Conservation (phyloP, 2,113 vertebrate genomes). For the Cheilinus undulatus region DNA sequence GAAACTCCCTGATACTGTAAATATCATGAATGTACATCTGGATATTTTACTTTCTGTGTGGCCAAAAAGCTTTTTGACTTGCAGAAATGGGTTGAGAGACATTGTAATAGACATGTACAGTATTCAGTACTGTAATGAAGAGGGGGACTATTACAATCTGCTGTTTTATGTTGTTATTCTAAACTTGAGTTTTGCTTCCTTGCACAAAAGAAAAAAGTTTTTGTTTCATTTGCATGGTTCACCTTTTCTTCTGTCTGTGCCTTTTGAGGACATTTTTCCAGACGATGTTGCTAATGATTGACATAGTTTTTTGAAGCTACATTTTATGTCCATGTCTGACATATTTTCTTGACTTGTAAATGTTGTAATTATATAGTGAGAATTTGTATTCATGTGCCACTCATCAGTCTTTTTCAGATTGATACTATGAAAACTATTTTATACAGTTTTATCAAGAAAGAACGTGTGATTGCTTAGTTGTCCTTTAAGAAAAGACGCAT, state of each 20-base stretch:
- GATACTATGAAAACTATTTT: constrained; percentile 71
- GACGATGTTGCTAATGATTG: constrained; percentile 60
- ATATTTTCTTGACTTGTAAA: constrained; percentile 83
- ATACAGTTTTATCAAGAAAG: constrained; percentile 69
- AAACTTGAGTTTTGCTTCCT: constrained; percentile 84
- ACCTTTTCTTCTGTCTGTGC: constrained; percentile 85
- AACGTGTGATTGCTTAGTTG: constrained; percentile 49
- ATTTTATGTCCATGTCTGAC: constrained; percentile 65
- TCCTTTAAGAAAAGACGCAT: constrained; percentile 37
- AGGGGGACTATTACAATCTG: constrained; percentile 62
- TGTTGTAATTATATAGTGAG: constrained; percentile 83
- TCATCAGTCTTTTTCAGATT: constrained; percentile 74
- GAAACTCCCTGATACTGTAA: constrained; percentile 68
- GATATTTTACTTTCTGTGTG: constrained; percentile 53
- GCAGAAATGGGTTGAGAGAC: constrained; percentile 30
- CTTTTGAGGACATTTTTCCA: constrained; percentile 79
- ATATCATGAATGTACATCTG: constrained; percentile 78
- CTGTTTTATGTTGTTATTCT: constrained; percentile 72
- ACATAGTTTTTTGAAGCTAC: constrained; percentile 53
- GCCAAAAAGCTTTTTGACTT: constrained; percentile 51
- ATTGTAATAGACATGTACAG: constrained; percentile 53
- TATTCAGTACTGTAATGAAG: constrained; percentile 66
- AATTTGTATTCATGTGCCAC: constrained; percentile 85
- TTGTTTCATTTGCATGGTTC: constrained; percentile 84
- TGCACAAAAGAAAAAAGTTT: constrained; percentile 78